Evolutionary conservation across 2,888 invertebrate species (phyloP), one percentile per base, ranked within the genome.

Genomic region (Torymus tubicola): DNA sequence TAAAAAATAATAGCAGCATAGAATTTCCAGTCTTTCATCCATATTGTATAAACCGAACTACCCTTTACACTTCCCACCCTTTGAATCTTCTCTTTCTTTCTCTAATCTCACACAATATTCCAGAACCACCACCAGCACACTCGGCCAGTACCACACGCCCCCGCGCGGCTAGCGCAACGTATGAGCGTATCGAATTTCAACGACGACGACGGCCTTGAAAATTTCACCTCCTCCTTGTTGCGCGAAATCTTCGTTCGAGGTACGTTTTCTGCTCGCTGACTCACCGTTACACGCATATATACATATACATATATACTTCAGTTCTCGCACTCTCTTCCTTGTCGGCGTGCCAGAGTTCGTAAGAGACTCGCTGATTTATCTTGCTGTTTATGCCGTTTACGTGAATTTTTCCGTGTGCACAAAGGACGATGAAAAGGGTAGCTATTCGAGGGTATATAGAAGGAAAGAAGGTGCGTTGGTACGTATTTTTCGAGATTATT

Each of bases 371-470:
- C 82, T 85, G 82, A 85, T 83, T 86, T 86, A 86, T 86, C 85
- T 86, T 83, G 71, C 83, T 84, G 83, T 84, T 84, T 84, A 85
- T 84, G 82, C 83, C 84, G 83, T 85, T 80, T 76, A 75, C 58
- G 64, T 14, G 31, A 8, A 3, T 31, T 31, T 2, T 31, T 31
- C 8, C 31, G 31, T 8, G 31, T 31, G 31, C 31, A 31, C n/a
- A 31, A 31, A 8, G 31, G 31, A 3, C 31, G 31, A 31, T 31
- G 8, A 31, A 31, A 8, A 2, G 31, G 31, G 31, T 31, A 8
- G 31, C 31, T 31, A 3, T 31, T 0, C 31, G 31, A 3, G 3
- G 24, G 24, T 24, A n/a, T n/a, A n/a, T n/a, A n/a, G n/a, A n/a
- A n/a, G 2, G 24, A 3, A 24, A 24, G 24, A 31, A 31, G 31